Percentiles rank a stretch among this genome's conserved stretches.
Evolutionary conservation across 2,113 vertebrate species (phyloP).

Genomic region (Sinocyclocheilus grahami): DNA sequence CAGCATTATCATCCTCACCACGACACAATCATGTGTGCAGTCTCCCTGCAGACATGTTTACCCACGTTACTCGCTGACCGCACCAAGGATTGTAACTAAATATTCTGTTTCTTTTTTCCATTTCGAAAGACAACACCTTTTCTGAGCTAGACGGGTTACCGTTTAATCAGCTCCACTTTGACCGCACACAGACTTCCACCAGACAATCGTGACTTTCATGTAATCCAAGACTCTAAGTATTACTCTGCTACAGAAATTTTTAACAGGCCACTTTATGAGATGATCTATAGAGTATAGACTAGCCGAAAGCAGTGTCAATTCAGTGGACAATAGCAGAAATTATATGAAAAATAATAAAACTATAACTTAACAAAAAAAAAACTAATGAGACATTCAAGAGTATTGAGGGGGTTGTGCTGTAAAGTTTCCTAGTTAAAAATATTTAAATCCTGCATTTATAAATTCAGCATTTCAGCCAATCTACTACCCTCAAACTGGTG

Average conservation of each 20-base stretch:
- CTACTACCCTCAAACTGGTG: too few species aligned
- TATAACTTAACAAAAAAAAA: background rate
- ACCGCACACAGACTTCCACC: conserved; percentile 38
- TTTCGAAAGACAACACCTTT: conserved; percentile 51
- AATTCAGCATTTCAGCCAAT: too few species aligned
- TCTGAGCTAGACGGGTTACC: conserved; percentile 41
- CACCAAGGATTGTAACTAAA: conserved; percentile 38
- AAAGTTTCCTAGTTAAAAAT: background rate
- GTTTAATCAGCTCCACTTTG: conserved; percentile 43
- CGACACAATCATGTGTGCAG: background rate
- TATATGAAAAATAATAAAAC: background rate
- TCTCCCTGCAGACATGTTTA: background rate
- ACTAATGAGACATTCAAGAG: background rate
- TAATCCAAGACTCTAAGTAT: conserved; percentile 24
- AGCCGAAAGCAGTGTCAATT: background rate
- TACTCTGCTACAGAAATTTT: conserved; percentile 5
- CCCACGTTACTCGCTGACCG: background rate
- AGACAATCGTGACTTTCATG: background rate
- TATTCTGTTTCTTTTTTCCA: conserved; percentile 42
- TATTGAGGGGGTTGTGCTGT: background rate
- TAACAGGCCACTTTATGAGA: background rate
- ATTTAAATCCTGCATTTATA: too few species aligned
- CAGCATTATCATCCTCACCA: background rate
- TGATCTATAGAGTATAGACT: background rate
- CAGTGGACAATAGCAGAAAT: background rate